Percentiles rank a stretch among this genome's conserved stretches.
Conservation (phyloP, 37 sponge, comb jelly and placozoan genomes). For the Chondrosia reniformis region DNA sequence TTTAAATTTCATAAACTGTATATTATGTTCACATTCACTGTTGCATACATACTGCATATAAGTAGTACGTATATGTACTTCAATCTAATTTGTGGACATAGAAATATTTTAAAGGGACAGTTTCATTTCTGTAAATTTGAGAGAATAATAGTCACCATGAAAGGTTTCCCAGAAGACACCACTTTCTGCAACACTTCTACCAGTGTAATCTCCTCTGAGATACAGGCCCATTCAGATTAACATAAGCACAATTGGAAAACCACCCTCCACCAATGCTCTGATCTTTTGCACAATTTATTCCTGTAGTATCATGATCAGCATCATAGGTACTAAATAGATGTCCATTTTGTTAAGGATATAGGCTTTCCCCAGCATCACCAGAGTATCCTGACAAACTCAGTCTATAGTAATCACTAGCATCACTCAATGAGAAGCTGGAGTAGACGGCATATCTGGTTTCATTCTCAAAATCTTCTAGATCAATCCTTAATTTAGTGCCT, state of each 20-base stretch:
- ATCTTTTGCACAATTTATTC: background rate
- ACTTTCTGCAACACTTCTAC: too few species aligned
- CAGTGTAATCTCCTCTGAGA: too few species aligned
- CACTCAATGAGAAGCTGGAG: conserved; percentile 9
- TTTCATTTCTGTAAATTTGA: too few species aligned
- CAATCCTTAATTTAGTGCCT: conserved; percentile 3
- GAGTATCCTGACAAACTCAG: conserved; percentile 21
- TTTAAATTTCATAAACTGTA: too few species aligned
- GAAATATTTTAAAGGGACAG: too few species aligned
- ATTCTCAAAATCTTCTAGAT: background rate
- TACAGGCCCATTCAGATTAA: conserved; percentile 25
- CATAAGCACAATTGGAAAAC: background rate
- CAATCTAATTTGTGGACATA: too few species aligned
- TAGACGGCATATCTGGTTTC: conserved; percentile 16
- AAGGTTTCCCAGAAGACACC: too few species aligned
- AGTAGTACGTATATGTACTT: too few species aligned
- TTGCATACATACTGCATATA: too few species aligned
- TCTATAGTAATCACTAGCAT: conserved; percentile 4
- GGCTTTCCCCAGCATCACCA: conserved; percentile 21
- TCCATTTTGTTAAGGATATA: conserved; percentile 11
- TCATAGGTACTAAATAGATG: conserved; percentile 13
- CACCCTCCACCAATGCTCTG: conserved; percentile 32
- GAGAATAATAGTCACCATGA: too few species aligned
- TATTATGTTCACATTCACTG: too few species aligned
- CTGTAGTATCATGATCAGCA: conserved; percentile 18